A percentile compares a stretch with the other conserved stretches of the same genome.
phyloP scores from a whole-genome alignment of 2,797 vertebrate species.

The Enteromius trimaculatus region DNA sequence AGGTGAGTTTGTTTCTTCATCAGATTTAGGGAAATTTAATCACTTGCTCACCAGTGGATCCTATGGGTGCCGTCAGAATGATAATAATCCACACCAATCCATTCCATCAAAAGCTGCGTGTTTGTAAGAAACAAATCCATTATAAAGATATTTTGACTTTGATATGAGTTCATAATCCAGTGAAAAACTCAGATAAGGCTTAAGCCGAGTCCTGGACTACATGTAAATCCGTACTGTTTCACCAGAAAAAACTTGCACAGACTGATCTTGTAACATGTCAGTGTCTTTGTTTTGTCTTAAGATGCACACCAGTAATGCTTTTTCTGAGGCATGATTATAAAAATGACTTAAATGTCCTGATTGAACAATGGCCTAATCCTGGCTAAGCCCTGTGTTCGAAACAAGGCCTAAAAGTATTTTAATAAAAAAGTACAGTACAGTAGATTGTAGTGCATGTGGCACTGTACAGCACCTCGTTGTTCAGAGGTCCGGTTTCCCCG shows the following conservation, averaged over 20 bases:
- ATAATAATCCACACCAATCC: neutral
- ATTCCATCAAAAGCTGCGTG: neutral
- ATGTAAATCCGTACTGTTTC: too few relatives aligned
- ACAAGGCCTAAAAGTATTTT: too few relatives aligned
- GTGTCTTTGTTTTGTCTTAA: too few relatives aligned
- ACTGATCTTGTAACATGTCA: too few relatives aligned
- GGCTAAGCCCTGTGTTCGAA: too few relatives aligned
- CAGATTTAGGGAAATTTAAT: neutral
- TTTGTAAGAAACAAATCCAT: neutral
- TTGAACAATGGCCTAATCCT: too few relatives aligned
- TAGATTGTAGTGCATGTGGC: neutral
- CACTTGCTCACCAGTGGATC: neutral
- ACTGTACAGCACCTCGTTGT: neutral
- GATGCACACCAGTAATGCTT: too few relatives aligned
- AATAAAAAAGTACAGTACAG: neutral
- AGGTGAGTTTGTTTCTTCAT: neutral
- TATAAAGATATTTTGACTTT: neutral
- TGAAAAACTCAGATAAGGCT: neutral
- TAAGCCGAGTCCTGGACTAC: too few relatives aligned
- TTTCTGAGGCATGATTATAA: too few relatives aligned
- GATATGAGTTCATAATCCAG: neutral
- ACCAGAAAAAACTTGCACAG: too few relatives aligned
- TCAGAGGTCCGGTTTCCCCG: constrained; percentile 14
- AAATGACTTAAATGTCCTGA: too few relatives aligned
- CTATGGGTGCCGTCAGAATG: neutral